Percentiles rank a stretch among this genome's conserved stretches.
Evolutionary conservation across 2,888 invertebrate genomes (phyloP).

Genomic region (Temnothorax ravouxi): DNA sequence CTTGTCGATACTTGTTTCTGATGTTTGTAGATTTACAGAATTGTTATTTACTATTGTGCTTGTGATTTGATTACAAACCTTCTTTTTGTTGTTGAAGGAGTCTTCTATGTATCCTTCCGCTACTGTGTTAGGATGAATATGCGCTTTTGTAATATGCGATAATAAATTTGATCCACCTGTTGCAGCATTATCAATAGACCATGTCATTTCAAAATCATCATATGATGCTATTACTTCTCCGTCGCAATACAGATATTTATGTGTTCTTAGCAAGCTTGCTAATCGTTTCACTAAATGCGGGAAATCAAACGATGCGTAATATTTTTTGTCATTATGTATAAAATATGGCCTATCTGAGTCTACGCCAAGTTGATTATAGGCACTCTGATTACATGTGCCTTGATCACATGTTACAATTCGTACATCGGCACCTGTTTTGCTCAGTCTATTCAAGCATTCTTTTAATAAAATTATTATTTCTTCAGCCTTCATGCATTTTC

Average conservation of each 20-base stretch:
- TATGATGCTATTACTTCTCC: background rate
- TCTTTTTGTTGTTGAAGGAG: background rate
- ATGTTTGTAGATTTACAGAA: background rate
- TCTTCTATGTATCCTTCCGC: background rate
- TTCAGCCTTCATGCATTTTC: background rate
- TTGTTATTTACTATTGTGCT: background rate
- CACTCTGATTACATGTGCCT: background rate
- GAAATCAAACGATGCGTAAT: background rate
- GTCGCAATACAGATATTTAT: background rate
- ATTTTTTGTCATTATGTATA: background rate
- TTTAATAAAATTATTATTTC: background rate
- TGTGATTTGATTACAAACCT: background rate
- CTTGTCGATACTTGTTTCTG: background rate
- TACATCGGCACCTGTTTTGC: background rate
- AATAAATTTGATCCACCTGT: background rate
- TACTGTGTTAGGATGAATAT: background rate
- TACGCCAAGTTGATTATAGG: background rate
- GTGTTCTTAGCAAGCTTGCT: background rate
- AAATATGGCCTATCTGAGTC: background rate
- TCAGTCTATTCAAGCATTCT: background rate
- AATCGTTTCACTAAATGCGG: background rate
- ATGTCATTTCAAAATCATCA: background rate
- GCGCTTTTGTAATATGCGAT: background rate
- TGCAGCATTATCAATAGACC: background rate
- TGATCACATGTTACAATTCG: constrained; percentile 12